Conservation (phyloP, 2,113 vertebrate species). For the Coturnix japonica region DNA sequence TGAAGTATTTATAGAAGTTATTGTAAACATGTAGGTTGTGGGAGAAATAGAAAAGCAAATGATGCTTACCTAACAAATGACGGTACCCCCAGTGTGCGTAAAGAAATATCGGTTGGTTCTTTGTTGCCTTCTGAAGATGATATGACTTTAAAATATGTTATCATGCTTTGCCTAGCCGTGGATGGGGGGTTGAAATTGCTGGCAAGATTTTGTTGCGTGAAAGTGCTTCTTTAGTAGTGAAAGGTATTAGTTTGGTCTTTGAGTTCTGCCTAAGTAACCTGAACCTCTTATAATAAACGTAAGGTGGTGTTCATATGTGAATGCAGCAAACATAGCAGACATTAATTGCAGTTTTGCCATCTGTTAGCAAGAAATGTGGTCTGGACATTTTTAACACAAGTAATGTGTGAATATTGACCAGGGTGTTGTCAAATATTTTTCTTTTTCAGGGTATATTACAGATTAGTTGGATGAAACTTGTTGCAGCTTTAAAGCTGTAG, state of each 20-base stretch:
- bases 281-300: neutral
- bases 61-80: neutral
- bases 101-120: neutral
- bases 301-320: neutral
- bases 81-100: neutral
- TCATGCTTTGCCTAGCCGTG: neutral
- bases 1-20: neutral
- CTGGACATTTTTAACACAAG: neutral
- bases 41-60: neutral
- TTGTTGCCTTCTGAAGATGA: neutral
- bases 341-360: neutral
- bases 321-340: neutral
- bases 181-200: neutral
- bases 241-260: neutral
- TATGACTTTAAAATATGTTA: neutral
- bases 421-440: neutral
- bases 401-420: neutral
- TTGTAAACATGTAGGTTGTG: neutral
- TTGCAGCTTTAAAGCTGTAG: neutral
- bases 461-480: neutral
- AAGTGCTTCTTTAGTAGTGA: neutral
- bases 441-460: neutral
- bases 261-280: neutral
- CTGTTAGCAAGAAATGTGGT: neutral
- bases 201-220: neutral